Evolutionary conservation across 1,140 invertebrate species (phyloP).

Genomic region (Melitaea cinxia): DNA sequence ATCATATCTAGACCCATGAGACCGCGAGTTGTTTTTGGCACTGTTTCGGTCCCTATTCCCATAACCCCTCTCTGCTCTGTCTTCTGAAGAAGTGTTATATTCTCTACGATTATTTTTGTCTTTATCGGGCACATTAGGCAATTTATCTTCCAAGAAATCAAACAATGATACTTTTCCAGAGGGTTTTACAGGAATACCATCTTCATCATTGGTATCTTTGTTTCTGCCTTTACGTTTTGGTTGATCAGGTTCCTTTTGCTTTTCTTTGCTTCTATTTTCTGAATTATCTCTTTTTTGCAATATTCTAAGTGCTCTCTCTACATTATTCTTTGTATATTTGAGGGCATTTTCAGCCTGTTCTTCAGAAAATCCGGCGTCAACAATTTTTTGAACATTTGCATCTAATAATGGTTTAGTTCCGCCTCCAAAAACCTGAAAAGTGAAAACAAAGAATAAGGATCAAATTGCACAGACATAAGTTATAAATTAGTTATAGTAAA

Average conservation of each 20-base stretch:
- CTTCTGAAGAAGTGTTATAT: slow-evolving; percentile 53
- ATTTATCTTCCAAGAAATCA: slow-evolving; percentile 92
- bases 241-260: slow-evolving; percentile 67
- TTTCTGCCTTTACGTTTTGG: slow-evolving; percentile 80
- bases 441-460: not conserved
- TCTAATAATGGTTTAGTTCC: slow-evolving; percentile 87
- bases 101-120: slow-evolving; percentile 65
- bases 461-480: not conserved
- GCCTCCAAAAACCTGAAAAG: slow-evolving; percentile 84
- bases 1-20: slow-evolving; percentile 63
- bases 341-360: slow-evolving; percentile 90
- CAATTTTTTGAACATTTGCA: slow-evolving; percentile 90
- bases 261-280: slow-evolving; percentile 73
- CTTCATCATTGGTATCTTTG: slow-evolving; percentile 82
- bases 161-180: slow-evolving; percentile 93
- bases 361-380: slow-evolving; percentile 89
- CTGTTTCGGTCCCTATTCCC: slow-evolving; percentile 60
- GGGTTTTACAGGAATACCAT: slow-evolving; percentile 86
- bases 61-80: slow-evolving; percentile 60
- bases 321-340: slow-evolving; percentile 87
- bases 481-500: too few species aligned
- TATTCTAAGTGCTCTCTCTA: slow-evolving; percentile 87
- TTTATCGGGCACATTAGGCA: slow-evolving; percentile 84
- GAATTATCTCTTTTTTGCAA: slow-evolving; percentile 83
- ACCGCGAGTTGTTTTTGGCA: slow-evolving; percentile 57